Evolutionary conservation across 2,113 vertebrate genomes (phyloP), one percentile per base, ranked within the genome.

Genomic region (Helogale parvula): DNA sequence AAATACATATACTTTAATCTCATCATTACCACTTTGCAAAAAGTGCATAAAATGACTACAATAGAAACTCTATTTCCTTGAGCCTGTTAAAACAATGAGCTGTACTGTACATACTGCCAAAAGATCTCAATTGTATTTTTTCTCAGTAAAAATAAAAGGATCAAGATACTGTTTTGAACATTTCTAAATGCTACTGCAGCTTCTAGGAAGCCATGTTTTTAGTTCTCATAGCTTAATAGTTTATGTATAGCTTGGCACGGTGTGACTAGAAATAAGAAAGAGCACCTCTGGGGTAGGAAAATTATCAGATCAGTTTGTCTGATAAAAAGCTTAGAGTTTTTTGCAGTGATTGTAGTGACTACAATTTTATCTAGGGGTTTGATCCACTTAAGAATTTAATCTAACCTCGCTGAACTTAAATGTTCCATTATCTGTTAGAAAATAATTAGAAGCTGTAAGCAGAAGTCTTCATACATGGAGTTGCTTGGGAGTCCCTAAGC

Each of bases 371-470:
- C 95, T 93, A 91, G 71, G 79, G 72, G 97, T 98, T 98, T 97
- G 93, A 98, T 98, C 98, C 95, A 95, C 95, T 98, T 98, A 96
- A 68, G 97, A 96, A 80, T 98, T 98, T 98, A 98, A 98, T 98
- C 94, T 98, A 87, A 98, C 97, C 97, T 98, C 95, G 94, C 95
- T 97, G 97, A 98, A 98, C 97, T 98, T 97, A 98, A 98, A 97
- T 97, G 77, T 98, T 98, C 95, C 93, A 98, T 99, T 99, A 99
- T 98, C 97, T 98, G 96, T 98, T 98, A 96, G 97, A 98, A 99
- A 98, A 98, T 98, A 99, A 99, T 99, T 99, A 99, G 97, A 97
- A 89, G 87, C 97, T 98, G 76, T 96, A 97, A 98, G 98, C 97
- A 96, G 79, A 97, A 98, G 97, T 96, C 98, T 97, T 97, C 95